These are phyloP conservation scores for Noctua janthina DNA, from an alignment of 2,888 invertebrate species.

Conservation along the genomic window DNA sequence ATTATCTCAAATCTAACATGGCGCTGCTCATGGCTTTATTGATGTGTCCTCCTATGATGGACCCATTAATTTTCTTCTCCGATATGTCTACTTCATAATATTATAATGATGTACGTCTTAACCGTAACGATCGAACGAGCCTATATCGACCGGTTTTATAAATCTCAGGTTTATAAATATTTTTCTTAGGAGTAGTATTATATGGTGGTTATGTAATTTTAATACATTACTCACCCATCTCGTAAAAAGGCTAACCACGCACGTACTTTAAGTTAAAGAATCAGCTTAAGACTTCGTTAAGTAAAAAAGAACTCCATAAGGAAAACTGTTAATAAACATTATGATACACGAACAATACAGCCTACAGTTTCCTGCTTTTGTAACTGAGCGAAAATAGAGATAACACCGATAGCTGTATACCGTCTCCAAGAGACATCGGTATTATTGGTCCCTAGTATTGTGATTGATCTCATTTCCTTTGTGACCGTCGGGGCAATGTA, in stretches of 20 bases:
- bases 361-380: constrained; percentile 45
- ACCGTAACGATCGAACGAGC: constrained; percentile 13
- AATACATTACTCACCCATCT: background rate
- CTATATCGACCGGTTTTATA: constrained; percentile 15
- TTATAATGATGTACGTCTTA: constrained; percentile 23
- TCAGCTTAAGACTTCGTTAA: constrained; percentile 7
- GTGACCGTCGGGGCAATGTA: constrained; percentile 78
- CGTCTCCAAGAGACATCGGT: constrained; percentile 56
- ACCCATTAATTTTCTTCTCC: constrained; percentile 9
- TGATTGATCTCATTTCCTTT: constrained; percentile 84
- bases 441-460: constrained; percentile 67
- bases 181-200: background rate
- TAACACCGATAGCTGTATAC: constrained; percentile 42
- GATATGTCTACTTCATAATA: constrained; percentile 22
- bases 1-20: constrained; percentile 19
- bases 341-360: constrained; percentile 15
- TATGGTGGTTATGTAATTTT: constrained; percentile 16
- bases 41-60: constrained; percentile 26
- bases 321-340: constrained; percentile 39
- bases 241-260: background rate
- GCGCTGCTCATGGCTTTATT: constrained; percentile 12
- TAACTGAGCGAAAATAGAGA: constrained; percentile 32
- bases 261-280: background rate
- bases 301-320: constrained; percentile 17
- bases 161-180: constrained; percentile 3